phyloP scores from a whole-genome alignment of 2,797 vertebrate genomes.

The Sebastes baramenuke region DNA sequence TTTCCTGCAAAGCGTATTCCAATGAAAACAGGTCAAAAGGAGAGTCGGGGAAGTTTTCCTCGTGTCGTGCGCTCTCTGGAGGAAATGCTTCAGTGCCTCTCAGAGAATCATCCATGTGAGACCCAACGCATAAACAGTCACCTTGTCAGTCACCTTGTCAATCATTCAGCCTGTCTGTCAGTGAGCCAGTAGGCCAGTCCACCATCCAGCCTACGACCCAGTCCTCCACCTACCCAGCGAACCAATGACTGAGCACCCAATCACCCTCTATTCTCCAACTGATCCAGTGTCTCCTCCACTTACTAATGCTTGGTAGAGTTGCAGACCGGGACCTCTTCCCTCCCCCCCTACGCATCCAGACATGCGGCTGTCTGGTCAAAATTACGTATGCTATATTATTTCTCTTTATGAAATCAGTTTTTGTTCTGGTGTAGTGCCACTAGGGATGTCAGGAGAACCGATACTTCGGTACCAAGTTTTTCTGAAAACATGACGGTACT shows the following conservation, averaged over 20 bases:
- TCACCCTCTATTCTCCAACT: background rate
- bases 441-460: no score
- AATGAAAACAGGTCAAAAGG: conserved; percentile 48
- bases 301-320: conserved; percentile 54
- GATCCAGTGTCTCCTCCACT: conserved; percentile 66
- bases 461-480: no score
- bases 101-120: conserved; percentile 40
- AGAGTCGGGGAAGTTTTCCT: conserved; percentile 28
- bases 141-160: conserved; percentile 71
- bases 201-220: background rate
- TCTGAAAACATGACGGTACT: no score
- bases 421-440: background rate
- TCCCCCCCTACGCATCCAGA: background rate
- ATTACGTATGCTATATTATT: background rate
- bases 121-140: conserved; percentile 68
- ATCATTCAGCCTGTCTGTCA: conserved; percentile 22
- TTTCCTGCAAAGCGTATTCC: conserved; percentile 25
- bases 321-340: conserved; percentile 5
- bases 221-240: background rate
- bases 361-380: background rate
- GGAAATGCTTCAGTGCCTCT: conserved; percentile 46
- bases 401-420: background rate
- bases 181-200: conserved; percentile 15
- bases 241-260: background rate
- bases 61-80: background rate